These are phyloP conservation scores for Poeciliopsis prolifica DNA, from an alignment of 2,113 vertebrate species.

Conservation along the genomic window DNA sequence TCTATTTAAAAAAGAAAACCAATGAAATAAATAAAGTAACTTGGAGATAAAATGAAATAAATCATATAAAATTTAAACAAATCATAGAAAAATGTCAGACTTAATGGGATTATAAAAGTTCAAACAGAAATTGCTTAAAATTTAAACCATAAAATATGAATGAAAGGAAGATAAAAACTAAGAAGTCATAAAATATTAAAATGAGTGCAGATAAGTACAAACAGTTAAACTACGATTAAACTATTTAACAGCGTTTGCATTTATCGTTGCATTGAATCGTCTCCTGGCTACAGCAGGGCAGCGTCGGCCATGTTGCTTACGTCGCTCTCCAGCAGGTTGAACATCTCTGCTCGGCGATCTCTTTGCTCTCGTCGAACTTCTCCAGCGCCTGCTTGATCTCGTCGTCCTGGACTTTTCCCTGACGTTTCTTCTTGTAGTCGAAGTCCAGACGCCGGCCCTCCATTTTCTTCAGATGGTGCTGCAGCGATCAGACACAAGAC, in stretches of 20 bases:
- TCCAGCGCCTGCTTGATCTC: slow-evolving; percentile 94
- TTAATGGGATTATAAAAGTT: not conserved
- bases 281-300: not conserved
- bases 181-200: not conserved
- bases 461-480: slow-evolving; percentile 97
- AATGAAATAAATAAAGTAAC: not conserved
- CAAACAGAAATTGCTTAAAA: not conserved
- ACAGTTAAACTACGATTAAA: too few relatives aligned
- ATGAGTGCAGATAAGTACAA: too few relatives aligned
- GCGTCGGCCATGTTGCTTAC: slow-evolving; percentile 74
- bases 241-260: too few relatives aligned
- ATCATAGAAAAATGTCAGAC: not conserved
- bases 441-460: slow-evolving; percentile 95
- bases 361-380: slow-evolving; percentile 97
- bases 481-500: not conserved
- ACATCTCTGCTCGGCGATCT: slow-evolving; percentile 98
- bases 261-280: not conserved
- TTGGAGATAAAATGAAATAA: not conserved
- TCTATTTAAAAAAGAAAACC: not conserved
- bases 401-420: slow-evolving; percentile 92
- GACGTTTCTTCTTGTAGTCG: slow-evolving; percentile 98
- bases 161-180: not conserved
- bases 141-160: not conserved
- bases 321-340: slow-evolving; percentile 96
- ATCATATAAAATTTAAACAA: not conserved